These are phyloP conservation scores for Charaxes varanes DNA, from an alignment of 1,140 invertebrate species.

Conservation along the genomic window DNA sequence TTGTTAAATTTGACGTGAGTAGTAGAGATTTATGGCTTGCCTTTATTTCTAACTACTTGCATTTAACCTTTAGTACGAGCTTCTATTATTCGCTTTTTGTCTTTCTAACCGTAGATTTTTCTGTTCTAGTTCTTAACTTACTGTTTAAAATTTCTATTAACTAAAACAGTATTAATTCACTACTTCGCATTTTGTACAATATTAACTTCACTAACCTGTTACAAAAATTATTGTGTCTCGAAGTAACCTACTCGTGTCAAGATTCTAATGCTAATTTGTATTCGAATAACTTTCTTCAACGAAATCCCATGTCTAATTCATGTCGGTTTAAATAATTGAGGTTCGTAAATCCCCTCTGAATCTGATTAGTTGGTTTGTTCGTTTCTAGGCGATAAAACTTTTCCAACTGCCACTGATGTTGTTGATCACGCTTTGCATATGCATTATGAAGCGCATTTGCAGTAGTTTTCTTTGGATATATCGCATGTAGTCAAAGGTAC, in stretches of 20 bases:
- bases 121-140: constrained; percentile 17
- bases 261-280: neutral
- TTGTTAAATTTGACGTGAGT: constrained; percentile 68
- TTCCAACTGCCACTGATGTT: constrained; percentile 75
- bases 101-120: constrained; percentile 12
- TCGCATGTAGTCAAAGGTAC: constrained; percentile 73
- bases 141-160: constrained; percentile 19
- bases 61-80: constrained; percentile 9
- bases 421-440: constrained; percentile 76
- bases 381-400: constrained; percentile 74
- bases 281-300: neutral
- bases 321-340: constrained; percentile 3
- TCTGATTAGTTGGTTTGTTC: constrained; percentile 64
- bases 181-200: constrained; percentile 32
- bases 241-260: too few species aligned
- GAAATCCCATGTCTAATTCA: too few species aligned
- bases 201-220: constrained; percentile 45
- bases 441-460: constrained; percentile 76
- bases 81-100: constrained; percentile 6
- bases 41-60: constrained; percentile 15
- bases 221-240: too few species aligned
- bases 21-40: too few species aligned
- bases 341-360: constrained; percentile 22
- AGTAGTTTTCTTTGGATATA: constrained; percentile 76
- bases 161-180: constrained; percentile 49